These are phyloP conservation scores for Herminia tarsipennalis DNA, from an alignment of 2,888 invertebrate species.

Conservation along the genomic window DNA sequence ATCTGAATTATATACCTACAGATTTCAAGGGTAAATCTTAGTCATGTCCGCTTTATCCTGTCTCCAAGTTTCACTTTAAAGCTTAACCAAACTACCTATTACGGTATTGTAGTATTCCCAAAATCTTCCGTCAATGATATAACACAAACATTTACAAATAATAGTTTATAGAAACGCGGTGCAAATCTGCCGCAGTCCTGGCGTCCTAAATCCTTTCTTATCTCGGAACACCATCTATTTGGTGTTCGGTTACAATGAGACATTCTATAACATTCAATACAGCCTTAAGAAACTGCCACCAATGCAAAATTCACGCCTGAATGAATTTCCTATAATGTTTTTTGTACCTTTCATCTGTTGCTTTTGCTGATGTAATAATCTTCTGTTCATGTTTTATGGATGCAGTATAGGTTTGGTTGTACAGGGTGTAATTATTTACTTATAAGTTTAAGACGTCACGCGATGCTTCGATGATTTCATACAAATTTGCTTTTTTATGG, in stretches of 20 bases:
- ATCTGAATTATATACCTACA: too few species aligned
- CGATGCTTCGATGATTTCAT: constrained; percentile 38
- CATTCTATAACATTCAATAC: constrained; percentile 59
- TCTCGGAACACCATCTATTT: constrained; percentile 68
- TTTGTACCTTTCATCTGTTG: constrained; percentile 36
- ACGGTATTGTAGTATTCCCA: too few species aligned
- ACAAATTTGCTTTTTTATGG: neutral
- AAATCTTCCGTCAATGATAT: neutral
- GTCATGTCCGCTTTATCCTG: too few species aligned
- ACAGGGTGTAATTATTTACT: constrained; percentile 49
- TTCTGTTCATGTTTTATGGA: constrained; percentile 35
- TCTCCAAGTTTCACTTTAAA: too few species aligned
- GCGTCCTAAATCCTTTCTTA: constrained; percentile 68
- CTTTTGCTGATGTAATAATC: constrained; percentile 44
- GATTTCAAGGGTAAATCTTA: too few species aligned
- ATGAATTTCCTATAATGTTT: constrained; percentile 61
- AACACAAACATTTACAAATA: constrained; percentile 50
- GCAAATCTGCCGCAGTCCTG: constrained; percentile 54
- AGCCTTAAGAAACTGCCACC: constrained; percentile 58
- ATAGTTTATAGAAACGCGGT: constrained; percentile 53
- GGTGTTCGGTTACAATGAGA: constrained; percentile 71
- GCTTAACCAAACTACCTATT: too few species aligned
- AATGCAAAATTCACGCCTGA: constrained; percentile 71
- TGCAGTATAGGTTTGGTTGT: constrained; percentile 28
- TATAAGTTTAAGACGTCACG: constrained; percentile 50